Evolutionary conservation across 2,113 vertebrate species (phyloP).

Genomic region (Hirundichthys speculiger): DNA sequence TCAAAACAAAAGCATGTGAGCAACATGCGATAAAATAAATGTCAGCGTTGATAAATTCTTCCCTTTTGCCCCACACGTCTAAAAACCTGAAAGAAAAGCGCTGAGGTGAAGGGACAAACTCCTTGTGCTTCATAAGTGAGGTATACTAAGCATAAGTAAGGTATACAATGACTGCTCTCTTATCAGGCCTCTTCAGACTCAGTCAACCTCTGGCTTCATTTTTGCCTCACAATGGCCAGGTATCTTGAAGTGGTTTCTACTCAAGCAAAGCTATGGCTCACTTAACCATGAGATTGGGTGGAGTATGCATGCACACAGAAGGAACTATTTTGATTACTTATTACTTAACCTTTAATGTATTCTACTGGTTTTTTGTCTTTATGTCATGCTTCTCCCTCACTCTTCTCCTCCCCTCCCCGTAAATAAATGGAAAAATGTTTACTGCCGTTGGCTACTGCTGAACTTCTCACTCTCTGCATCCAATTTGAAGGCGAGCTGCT

Average conservation of each 20-base stretch:
- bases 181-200: background rate
- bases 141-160: no score
- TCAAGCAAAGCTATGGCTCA: conserved; percentile 52
- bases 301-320: conserved; percentile 58
- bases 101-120: no score
- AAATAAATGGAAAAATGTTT: conserved; percentile 89
- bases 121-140: no score
- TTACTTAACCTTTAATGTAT: conserved; percentile 84
- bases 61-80: no score
- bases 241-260: conserved; percentile 50
- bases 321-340: conserved; percentile 81
- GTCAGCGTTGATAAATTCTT: no score
- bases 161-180: no score
- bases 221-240: conserved; percentile 52
- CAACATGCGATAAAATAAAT: no score
- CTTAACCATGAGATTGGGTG: conserved; percentile 72
- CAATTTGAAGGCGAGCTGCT: conserved; percentile 80
- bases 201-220: conserved; percentile 18
- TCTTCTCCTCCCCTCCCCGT: conserved; percentile 35
- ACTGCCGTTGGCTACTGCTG: conserved; percentile 81
- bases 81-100: no score
- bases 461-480: conserved; percentile 87
- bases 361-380: conserved; percentile 70
- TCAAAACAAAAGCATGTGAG: no score
- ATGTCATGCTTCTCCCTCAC: conserved; percentile 48